Base-by-base conservation (phyloP, 2,888 invertebrate genomes). In the Nomada ruficornis region DNA sequence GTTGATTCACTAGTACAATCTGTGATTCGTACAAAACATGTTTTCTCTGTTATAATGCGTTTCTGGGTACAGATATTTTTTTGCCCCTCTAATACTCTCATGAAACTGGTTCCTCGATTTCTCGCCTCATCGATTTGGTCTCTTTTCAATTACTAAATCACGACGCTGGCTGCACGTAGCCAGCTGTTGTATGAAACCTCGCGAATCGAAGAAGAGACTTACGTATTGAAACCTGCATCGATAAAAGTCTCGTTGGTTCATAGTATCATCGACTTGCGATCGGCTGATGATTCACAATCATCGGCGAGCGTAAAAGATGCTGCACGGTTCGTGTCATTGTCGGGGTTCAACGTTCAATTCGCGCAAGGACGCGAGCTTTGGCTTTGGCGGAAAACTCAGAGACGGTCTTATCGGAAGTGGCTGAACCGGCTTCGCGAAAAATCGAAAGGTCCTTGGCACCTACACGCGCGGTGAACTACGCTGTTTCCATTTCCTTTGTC, bases 331-430 rank as follows among this genome's bases (percentile, higher is more conserved):
- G 69, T 77, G 78, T 79, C 77, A 80, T 69, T 83, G 65, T 67
- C 75, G 83, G 63, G 67, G 86, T 86, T 88, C 88, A 88, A 88
- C 77, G 88, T 88, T 88, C 87, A 87, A 63, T 77, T 52, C 70
- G 80, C 69, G 87, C 82, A 88, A 88, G 83, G 82, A 86, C 86
- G 84, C 80, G 75, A 78, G 74, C 74, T 80, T 68, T 67, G 77
- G 42, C 36, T 42, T 29, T 13, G 23, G 42, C 29, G 76, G 63
- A 82, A 76, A 79, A 77, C 60, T 20, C 47, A 10, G 77, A 72
- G 55, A 55, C 60, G 9, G 5, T 26, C 23, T 55, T 59, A 67
- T 64, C 72, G 18, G 67, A 44, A 65, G 20, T 71, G 57, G 68
- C 55, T 63, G 76, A 86, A 74, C 67, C 29, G 69, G 52, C 57